phyloP scores from a whole-genome alignment of 2,113 vertebrate genomes.

The Anoura caudifer region DNA sequence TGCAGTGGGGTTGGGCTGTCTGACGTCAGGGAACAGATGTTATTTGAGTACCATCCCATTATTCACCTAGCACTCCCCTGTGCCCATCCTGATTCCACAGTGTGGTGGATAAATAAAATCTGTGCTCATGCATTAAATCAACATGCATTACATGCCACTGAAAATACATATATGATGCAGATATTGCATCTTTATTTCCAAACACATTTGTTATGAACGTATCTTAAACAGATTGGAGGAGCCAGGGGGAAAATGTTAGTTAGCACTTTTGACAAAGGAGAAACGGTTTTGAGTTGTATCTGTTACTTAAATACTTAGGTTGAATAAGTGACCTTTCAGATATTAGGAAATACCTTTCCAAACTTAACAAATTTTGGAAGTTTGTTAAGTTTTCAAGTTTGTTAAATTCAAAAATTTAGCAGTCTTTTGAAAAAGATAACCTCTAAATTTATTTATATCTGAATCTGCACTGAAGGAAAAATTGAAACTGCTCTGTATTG shows the following conservation, averaged over 20 bases:
- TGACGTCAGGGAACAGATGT: constrained; percentile 49
- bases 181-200: constrained; percentile 37
- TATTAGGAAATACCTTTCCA: not conserved
- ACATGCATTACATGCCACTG: constrained; percentile 17
- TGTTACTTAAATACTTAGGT: not conserved
- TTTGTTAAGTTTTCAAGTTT: no score
- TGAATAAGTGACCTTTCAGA: not conserved
- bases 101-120: constrained; percentile 33
- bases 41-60: not conserved
- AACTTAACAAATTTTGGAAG: not conserved
- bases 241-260: not conserved
- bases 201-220: constrained; percentile 6
- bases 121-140: constrained; percentile 50
- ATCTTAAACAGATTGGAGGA: constrained; percentile 18
- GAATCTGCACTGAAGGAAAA: not conserved
- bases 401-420: no score
- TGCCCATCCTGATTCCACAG: not conserved
- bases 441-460: not conserved
- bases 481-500: not conserved
- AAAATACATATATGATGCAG: constrained; percentile 30
- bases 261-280: constrained; percentile 21
- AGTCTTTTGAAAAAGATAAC: constrained; percentile 4
- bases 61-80: constrained; percentile 2
- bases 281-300: not conserved
- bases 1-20: not conserved